Base-by-base conservation (phyloP, 1,140 invertebrate species). In the Drosophila suzukii region DNA sequence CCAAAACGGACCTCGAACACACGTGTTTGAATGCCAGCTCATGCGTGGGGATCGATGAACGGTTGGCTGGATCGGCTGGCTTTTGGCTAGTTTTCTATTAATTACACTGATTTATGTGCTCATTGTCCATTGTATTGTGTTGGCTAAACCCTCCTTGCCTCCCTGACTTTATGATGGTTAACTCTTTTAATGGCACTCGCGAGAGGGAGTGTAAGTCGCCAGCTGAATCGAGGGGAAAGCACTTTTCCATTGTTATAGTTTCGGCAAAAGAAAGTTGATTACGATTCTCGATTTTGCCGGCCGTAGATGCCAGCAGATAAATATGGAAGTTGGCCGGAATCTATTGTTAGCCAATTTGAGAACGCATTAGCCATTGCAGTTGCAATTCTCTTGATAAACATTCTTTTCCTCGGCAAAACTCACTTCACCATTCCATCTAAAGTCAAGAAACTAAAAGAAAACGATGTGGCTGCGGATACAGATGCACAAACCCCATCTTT, bases 21-120 rank as follows among this genome's bases (percentile, higher is more conserved):
- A 68, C 63, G 66, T 67, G 46, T 17, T 61, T 39, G 24, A 54
- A 6, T 68, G 60, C 36, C 63, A 54, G 36, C 50, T 57, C 51
- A 41, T 72, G 68, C 68, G 68, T 72, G 68, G 68, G 68, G 68
- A 71, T 72, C 66, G 63, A 34, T 27, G 34, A 32, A 63, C 24
- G n/a, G 32, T 10, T 34, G 7, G 32, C 32, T 34, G 6, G 63
- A 61, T 61, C 61, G 60, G 12, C 6, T 30, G 32, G 56, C 77
- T 50, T 55, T 88, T 80, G 75, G 84, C 83, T 83, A 86, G 71
- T 86, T 86, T 86, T 88, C 82, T 91, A 91, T 90, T 90, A 90
- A 90, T 90, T 90, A 90, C 83, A 81, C 80, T 90, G 88, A 90
- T 90, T 90, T 90, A 90, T 90, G 88, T 81, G 84, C 72, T 91